Base-by-base conservation (phyloP, 1,140 invertebrate genomes). In the Sipha flava region DNA sequence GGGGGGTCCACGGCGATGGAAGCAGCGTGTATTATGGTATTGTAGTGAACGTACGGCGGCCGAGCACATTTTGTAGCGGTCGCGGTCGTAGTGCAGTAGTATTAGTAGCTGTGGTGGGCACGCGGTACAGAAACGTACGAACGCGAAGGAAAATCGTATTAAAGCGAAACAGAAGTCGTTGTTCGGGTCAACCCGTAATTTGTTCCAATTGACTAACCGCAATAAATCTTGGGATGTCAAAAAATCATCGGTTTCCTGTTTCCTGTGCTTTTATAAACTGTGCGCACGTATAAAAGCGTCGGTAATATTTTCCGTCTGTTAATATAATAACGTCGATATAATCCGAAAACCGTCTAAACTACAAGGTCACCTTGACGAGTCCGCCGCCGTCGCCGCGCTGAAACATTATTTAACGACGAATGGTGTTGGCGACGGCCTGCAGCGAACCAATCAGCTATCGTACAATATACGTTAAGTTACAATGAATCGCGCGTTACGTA, bases 201-300 rank as follows among this genome's bases (percentile, higher is more conserved):
- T 77, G 73, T 77, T 77, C 73, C 73, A 77, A 77, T 77, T 77
- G 73, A 77, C 73, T 77, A 57, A 57, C 73, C 52, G 73, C 73
- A 77, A 77, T 77, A 77, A 77, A 77, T 77, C 73, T 59, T 57
- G 21, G 47, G 73, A 77, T 59, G 73, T 77, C 73, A 77, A 77
- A 77, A 77, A 77, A 77, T 77, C 73, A 77, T 77, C 73, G 52
- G 73, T 77, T 77, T 77, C 73, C 73, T 77, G 73, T 77, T 77
- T 77, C 73, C 73, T 77, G 73, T 59, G 73, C 73, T 59, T 77
- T 77, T 77, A 70, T 45, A 47, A 47, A n/a, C n/a, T n/a, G n/a
- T n/a, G n/a, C n/a, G n/a, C n/a, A n/a, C n/a, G n/a, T n/a, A n/a
- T n/a, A n/a, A n/a, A n/a, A n/a, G n/a, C n/a, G n/a, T n/a, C n/a